Conservation (phyloP, 1,140 invertebrate genomes). For the Bilobella aurantiaca region DNA sequence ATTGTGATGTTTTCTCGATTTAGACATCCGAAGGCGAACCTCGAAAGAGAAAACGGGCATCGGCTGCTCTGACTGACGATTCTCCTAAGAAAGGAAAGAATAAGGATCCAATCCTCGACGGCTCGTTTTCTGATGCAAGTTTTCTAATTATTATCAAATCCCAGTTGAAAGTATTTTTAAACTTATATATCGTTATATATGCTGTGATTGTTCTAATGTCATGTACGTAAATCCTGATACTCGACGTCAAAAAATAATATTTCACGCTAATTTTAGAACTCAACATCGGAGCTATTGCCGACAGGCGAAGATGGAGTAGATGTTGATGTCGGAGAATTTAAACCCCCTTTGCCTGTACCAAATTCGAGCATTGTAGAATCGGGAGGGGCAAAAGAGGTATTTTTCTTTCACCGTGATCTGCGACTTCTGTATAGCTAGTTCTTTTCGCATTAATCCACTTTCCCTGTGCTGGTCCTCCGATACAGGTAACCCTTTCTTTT, state of each 20-base stretch:
- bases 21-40: constrained; percentile 8
- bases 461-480: not conserved
- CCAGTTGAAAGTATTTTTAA: too few relatives aligned
- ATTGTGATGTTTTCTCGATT: not conserved
- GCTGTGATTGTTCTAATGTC: too few relatives aligned
- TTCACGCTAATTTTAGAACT: not conserved
- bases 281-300: not conserved
- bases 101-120: not conserved
- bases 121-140: too few relatives aligned
- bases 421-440: constrained; percentile 9
- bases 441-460: not conserved
- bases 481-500: not conserved
- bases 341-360: not conserved
- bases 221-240: too few relatives aligned
- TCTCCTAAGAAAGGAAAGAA: constrained; percentile 13
- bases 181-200: too few relatives aligned
- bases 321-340: not conserved
- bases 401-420: not conserved
- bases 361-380: not conserved
- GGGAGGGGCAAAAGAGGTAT: not conserved
- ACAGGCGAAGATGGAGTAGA: not conserved
- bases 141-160: too few relatives aligned
- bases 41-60: constrained; percentile 23
- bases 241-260: too few relatives aligned
- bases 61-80: constrained; percentile 22